A percentile compares a stretch with the other conserved stretches of the same genome.
phyloP scores from a whole-genome alignment of 2,888 invertebrate genomes.

The Philonicus albiceps region DNA sequence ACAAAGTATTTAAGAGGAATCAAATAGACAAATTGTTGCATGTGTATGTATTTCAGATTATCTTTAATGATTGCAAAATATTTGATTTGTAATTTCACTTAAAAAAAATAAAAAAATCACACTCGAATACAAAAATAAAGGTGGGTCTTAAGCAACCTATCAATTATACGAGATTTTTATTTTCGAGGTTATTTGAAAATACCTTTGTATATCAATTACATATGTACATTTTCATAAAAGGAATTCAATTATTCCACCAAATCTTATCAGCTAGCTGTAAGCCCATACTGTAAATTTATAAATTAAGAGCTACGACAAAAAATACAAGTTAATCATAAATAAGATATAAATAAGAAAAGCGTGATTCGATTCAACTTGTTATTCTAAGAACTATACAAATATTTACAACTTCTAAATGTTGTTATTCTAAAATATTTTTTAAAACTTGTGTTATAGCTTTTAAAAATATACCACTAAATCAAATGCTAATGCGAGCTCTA shows the following conservation, averaged over 20 bases:
- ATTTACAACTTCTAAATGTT: not conserved
- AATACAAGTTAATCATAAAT: not conserved
- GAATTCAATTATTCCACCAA: not conserved
- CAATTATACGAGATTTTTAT: not conserved
- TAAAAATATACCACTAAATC: no score
- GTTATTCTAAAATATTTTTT: not conserved
- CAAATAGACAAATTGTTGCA: not conserved
- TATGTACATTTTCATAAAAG: not conserved
- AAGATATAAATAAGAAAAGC: not conserved
- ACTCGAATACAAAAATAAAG: not conserved
- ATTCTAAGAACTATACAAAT: no score
- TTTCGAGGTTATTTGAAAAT: not conserved
- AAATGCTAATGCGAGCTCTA: no score
- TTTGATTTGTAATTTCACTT: not conserved
- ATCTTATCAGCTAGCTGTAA: not conserved
- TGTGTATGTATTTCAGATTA: not conserved
- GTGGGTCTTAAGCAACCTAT: no score
- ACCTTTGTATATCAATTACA: not conserved
- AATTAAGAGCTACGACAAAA: not conserved
- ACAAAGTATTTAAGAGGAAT: not conserved
- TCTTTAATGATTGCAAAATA: not conserved
- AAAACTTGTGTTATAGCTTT: no score
- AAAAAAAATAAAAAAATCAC: not conserved
- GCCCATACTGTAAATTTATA: not conserved
- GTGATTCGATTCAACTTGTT: no score